Evolutionary conservation across 2,888 invertebrate species (phyloP).

Genomic region (Protodeltote pygarga): DNA sequence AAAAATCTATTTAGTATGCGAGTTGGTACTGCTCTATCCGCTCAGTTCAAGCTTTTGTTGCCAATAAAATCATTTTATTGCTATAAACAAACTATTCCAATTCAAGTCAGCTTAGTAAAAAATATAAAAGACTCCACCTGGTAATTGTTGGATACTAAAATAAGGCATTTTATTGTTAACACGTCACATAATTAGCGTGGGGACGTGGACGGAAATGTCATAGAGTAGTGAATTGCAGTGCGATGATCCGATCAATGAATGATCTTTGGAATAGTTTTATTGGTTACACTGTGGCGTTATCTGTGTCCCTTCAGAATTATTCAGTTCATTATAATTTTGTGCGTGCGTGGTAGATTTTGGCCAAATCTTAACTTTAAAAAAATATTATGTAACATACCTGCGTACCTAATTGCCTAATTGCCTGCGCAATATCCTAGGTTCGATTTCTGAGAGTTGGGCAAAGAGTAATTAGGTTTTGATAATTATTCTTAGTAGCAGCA

Average conservation of each 20-base stretch:
- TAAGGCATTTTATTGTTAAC: slow-evolving; percentile 67
- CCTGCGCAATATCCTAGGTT: too few species aligned
- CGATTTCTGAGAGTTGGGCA: too few species aligned
- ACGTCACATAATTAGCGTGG: slow-evolving; percentile 69
- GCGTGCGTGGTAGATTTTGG: too few species aligned
- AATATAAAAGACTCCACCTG: slow-evolving; percentile 64
- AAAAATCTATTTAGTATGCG: slow-evolving; percentile 80
- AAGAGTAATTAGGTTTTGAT: too few species aligned
- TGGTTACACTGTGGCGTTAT: not conserved
- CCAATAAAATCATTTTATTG: slow-evolving; percentile 76
- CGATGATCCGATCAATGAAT: slow-evolving; percentile 37
- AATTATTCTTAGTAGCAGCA: too few species aligned
- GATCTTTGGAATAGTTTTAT: slow-evolving; percentile 16
- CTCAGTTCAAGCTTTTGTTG: slow-evolving; percentile 71
- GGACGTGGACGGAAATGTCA: slow-evolving; percentile 59
- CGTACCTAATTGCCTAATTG: too few species aligned
- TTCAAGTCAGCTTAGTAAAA: slow-evolving; percentile 66
- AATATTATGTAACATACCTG: too few species aligned
- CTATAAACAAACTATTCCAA: slow-evolving; percentile 68
- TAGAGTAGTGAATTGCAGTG: slow-evolving; percentile 17
- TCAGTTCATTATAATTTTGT: slow-evolving; percentile 4
- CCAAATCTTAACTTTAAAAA: too few species aligned
- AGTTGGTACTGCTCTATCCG: slow-evolving; percentile 62
- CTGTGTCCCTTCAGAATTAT: not conserved
- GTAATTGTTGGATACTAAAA: slow-evolving; percentile 68